Percentiles rank a stretch among this genome's conserved stretches.
phyloP scores from a whole-genome alignment of 2,888 invertebrate species.

The Eugnorisma glareosa region DNA sequence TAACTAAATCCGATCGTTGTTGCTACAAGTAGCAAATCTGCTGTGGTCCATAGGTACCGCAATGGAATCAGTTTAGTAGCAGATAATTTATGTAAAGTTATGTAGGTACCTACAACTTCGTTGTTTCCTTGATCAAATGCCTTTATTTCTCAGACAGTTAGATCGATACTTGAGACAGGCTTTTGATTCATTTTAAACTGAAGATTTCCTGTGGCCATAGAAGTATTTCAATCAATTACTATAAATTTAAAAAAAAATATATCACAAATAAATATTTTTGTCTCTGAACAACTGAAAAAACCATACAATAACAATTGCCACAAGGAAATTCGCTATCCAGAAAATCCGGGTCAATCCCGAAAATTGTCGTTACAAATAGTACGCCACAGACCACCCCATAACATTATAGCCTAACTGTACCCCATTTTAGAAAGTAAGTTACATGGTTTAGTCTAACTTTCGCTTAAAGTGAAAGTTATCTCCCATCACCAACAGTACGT shows the following conservation, averaged over 20 bases:
- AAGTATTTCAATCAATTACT: too few relatives aligned
- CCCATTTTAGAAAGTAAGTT: slow-evolving; percentile 59
- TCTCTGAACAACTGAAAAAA: not conserved
- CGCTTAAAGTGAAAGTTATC: slow-evolving; percentile 61
- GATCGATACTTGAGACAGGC: too few relatives aligned
- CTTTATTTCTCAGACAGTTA: not conserved
- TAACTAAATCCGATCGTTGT: not conserved
- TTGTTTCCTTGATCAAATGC: slow-evolving; percentile 15
- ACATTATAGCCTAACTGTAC: slow-evolving; percentile 19
- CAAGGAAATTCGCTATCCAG: not conserved
- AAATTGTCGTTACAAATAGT: not conserved
- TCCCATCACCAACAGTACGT: slow-evolving; percentile 41
- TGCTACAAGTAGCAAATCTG: not conserved
- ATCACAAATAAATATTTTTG: too few relatives aligned
- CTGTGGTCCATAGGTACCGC: not conserved
- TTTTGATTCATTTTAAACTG: not conserved
- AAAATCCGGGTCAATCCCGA: not conserved
- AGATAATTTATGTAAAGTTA: not conserved
- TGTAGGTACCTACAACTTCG: not conserved
- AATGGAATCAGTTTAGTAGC: slow-evolving; percentile 4
- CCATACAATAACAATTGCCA: not conserved
- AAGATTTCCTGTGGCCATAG: not conserved
- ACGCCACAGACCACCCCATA: slow-evolving; percentile 24
- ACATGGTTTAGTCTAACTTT: slow-evolving; percentile 49
- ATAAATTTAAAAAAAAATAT: too few relatives aligned